Conservation (phyloP, 2,888 invertebrate genomes). For the Drosophila aldrichi region DNA sequence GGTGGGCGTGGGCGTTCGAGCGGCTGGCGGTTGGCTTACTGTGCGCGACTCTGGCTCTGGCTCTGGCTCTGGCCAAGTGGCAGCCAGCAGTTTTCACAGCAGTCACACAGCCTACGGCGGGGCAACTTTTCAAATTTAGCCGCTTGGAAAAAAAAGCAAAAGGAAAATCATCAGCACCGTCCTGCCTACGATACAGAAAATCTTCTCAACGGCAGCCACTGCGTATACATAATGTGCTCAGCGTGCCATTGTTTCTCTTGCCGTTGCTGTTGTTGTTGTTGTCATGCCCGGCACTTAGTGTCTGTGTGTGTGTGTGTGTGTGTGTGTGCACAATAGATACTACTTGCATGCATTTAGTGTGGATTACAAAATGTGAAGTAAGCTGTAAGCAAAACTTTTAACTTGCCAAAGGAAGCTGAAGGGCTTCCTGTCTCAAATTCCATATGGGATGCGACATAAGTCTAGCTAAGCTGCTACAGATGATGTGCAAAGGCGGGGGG, state of each 20-base stretch:
- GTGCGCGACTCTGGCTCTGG: neutral
- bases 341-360: neutral
- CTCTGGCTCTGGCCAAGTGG: slow-evolving; percentile 39
- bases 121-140: slow-evolving; percentile 57
- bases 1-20: neutral
- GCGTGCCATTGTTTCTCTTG: slow-evolving; percentile 9
- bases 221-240: slow-evolving; percentile 12
- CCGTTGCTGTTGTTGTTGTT: neutral
- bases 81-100: slow-evolving; percentile 25
- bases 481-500: neutral
- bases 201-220: slow-evolving; percentile 11
- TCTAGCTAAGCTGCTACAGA: neutral
- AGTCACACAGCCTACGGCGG: slow-evolving; percentile 27
- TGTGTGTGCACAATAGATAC: neutral
- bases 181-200: neutral
- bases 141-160: slow-evolving; percentile 21
- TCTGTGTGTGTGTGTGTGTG: neutral
- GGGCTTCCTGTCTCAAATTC: neutral
- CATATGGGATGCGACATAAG: neutral
- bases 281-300: slow-evolving; percentile 5
- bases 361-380: neutral
- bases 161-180: neutral
- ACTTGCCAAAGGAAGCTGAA: neutral
- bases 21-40: neutral
- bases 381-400: neutral